Evolutionary conservation across 2,797 vertebrate species (phyloP), one percentile per base, ranked within the genome.

Genomic region (Anabacerthia variegaticeps): DNA sequence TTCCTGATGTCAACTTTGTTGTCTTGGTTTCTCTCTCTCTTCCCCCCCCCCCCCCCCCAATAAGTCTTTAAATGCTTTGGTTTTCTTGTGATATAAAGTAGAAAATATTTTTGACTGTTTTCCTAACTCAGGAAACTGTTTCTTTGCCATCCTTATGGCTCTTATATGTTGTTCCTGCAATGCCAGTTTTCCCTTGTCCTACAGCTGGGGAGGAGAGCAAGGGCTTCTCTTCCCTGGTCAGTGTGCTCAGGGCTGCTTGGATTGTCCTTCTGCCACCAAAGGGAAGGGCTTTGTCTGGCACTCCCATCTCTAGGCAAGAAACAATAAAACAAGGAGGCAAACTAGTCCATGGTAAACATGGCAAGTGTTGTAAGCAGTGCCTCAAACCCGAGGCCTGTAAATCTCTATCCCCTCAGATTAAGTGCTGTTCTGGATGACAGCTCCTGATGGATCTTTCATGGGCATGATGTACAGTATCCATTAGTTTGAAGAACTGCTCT

Each of bases 401-500:
- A 91, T 80, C 43, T 80, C 44, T 79, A 7, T 88, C 27, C 39
- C 12, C 34, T 79, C 63, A 65, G 58, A 87, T 88, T 9, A 78
- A 86, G 39, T 61, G 43, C 34, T 74, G 65, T 77, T 90, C 58
- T 86, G 73, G 88, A 62, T 75, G 88, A 54, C 49, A 43, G n/a
- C 55, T 95, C 66, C 68, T 66, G 62, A 44, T 56, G 52, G 83
- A 79, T 78, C 73, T 90, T 89, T 49, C 10, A 20, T 43, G 51
- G 71, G 54, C 54, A 43, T 95, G 79, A 86, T 81, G 59, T 69
- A 84, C 55, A 74, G 24, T 54, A 68, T 68, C 36, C 7, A 13
- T 92, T 95, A 56, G 43, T 74, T 81, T 90, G 85, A 81, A 86
- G 69, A 46, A 59, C 82, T 90, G 46, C 73, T 91, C 39, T 68